Percentiles rank a stretch among this genome's conserved stretches.
phyloP scores from a whole-genome alignment of 2,113 vertebrate genomes.

The Perca schrenkii region DNA sequence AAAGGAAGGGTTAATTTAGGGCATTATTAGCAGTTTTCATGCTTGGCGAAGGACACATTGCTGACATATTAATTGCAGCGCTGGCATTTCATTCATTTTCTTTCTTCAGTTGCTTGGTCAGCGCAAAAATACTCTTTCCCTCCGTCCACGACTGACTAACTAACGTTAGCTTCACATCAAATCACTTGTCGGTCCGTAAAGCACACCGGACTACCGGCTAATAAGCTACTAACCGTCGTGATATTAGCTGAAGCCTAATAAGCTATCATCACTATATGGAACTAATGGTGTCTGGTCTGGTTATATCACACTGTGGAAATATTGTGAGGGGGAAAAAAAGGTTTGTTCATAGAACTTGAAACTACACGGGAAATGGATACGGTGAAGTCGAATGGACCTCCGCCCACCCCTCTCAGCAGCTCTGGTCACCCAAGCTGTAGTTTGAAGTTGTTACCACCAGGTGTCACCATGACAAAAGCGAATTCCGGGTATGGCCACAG shows the following conservation, averaged over 20 bases:
- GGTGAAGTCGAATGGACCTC: too few species aligned
- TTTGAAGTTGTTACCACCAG: constrained; percentile 31
- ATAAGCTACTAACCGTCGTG: too few species aligned
- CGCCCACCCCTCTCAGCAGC: neutral
- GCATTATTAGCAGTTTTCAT: neutral
- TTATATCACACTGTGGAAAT: neutral
- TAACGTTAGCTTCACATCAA: neutral
- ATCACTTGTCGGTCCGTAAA: neutral
- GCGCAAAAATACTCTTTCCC: too few species aligned
- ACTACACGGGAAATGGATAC: neutral
- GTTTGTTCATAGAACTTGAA: neutral
- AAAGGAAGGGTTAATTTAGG: too few species aligned
- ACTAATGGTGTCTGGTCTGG: neutral
- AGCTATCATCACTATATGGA: neutral
- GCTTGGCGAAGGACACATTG: neutral
- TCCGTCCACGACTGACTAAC: too few species aligned
- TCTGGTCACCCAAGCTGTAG: neutral
- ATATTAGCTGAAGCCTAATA: neutral
- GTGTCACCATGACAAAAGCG: constrained; percentile 33
- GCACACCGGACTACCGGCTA: neutral
- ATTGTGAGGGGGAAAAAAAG: neutral
- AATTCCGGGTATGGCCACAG: too few species aligned
- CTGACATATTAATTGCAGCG: neutral
- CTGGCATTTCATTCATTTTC: neutral
- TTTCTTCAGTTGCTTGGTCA: neutral